Evolutionary conservation across 2,888 invertebrate species (phyloP).

Genomic region (Melipona bicolor): DNA sequence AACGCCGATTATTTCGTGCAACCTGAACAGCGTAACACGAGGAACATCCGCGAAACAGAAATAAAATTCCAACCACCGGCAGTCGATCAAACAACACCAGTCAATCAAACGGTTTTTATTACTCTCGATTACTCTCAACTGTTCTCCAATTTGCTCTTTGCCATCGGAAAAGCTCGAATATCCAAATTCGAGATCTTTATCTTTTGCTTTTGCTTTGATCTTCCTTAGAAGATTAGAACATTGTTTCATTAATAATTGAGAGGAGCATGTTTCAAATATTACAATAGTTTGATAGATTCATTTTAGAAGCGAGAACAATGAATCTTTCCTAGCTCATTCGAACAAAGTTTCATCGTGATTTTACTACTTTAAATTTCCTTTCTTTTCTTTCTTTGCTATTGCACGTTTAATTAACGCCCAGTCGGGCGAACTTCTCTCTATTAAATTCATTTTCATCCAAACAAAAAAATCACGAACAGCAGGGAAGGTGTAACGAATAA

Average conservation of each 20-base stretch:
- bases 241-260: too few relatives aligned
- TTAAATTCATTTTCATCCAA: too few relatives aligned
- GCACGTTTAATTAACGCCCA: not conserved
- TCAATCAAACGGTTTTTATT: not conserved
- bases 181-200: not conserved
- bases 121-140: not conserved
- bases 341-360: too few relatives aligned
- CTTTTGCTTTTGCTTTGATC: not conserved
- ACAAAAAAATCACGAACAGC: not conserved
- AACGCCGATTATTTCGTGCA: not conserved
- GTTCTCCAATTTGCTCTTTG: not conserved
- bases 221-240: not conserved
- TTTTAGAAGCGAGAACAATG: too few relatives aligned
- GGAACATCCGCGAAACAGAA: not conserved
- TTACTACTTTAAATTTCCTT: not conserved
- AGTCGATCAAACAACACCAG: slow-evolving; percentile 2
- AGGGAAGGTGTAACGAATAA: not conserved
- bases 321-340: too few relatives aligned
- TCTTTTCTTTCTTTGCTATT: not conserved
- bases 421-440: not conserved
- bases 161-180: not conserved
- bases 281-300: too few relatives aligned
- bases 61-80: not conserved
- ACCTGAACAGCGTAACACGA: not conserved
- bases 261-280: too few relatives aligned